Evolutionary conservation across 37 sponge, comb jelly and placozoan genomes (phyloP).

Genomic region (Trichoplax adhaerens): DNA sequence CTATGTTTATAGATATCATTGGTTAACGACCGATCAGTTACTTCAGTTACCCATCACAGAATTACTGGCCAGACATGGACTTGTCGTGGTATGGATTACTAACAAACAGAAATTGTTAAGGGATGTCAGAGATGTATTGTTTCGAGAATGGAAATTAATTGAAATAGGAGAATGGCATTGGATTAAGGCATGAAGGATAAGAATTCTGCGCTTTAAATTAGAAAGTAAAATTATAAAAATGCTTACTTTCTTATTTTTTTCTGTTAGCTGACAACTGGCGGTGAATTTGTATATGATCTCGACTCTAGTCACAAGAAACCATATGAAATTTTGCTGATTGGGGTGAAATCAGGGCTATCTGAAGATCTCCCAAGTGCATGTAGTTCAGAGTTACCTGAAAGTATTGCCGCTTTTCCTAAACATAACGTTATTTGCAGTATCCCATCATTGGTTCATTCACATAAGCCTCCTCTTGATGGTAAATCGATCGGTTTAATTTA

Average conservation of each 20-base stretch:
- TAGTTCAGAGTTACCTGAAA: too few relatives aligned
- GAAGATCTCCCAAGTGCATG: conserved; percentile 2
- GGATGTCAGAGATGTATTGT: conserved; percentile 16
- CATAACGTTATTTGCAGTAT: conserved; percentile 18
- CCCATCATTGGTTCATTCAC: conserved; percentile 39
- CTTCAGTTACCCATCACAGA: conserved; percentile 15
- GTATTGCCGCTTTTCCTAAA: neutral
- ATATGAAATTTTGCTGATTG: conserved; percentile 43
- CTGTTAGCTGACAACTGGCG: conserved; percentile 34
- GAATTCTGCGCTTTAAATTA: neutral
- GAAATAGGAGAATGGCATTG: conserved; percentile 48
- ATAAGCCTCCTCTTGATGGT: conserved; percentile 33
- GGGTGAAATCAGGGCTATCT: conserved; percentile 4
- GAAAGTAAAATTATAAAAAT: neutral
- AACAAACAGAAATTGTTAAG: conserved; percentile 25
- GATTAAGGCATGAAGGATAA: conserved; percentile 27
- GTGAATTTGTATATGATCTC: conserved; percentile 34
- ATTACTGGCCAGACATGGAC: conserved; percentile 9
- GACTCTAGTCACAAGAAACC: conserved; percentile 64
- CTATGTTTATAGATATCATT: conserved; percentile 8
- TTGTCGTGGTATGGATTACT: conserved; percentile 60
- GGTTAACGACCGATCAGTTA: conserved; percentile 16
- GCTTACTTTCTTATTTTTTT: neutral
- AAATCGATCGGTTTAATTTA: neutral
- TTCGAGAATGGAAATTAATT: conserved; percentile 33